Evolutionary conservation across 2,888 invertebrate species (phyloP), one percentile per base, ranked within the genome.

Genomic region (Hypena proboscidalis): DNA sequence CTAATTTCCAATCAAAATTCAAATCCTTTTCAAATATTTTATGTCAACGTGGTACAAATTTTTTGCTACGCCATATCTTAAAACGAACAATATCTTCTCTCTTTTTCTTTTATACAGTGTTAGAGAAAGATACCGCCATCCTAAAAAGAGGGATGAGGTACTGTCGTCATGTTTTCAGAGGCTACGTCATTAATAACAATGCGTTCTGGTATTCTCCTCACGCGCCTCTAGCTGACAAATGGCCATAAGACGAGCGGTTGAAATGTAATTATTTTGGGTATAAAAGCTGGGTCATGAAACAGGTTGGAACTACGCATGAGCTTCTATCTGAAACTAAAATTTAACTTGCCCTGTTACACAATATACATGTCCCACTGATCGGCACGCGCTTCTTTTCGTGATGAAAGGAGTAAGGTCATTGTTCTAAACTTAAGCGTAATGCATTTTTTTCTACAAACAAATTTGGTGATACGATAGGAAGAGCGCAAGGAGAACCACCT

Each of bases 211-310:
- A 68, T 56, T 58, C 70, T 33, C 32, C 57, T 58, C 74, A 74
- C 73, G 74, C 62, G 40, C 43, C 10, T 7, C 22, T 11, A 38
- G 25, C 58, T 74, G 74, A 72, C 68, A 67, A 71, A 72, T 70
- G 73, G 59, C 63, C 63, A 56, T 59, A 63, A 62, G 64, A 50
- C 58, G 43, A 49, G 53, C 51, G 57, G 50, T 39, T 58, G 56
- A 67, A 67, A 65, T 48, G 57, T 59, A 65, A 70, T 72, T 70
- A 68, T 66, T n/a, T 67, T 58, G 44, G 37, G 26, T 44, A 22
- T 37, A 44, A 43, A 45, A 25, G 34, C 53, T 33, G 49, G 51
- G 48, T 56, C 36, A 41, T 25, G 25, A 54, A 41, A 15, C 7
- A 17, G n/a, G 2, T 7, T 1, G 3, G 9, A 11, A 20, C 3